Conservation (phyloP, 1,140 invertebrate genomes). For the Cherax destructor region DNA sequence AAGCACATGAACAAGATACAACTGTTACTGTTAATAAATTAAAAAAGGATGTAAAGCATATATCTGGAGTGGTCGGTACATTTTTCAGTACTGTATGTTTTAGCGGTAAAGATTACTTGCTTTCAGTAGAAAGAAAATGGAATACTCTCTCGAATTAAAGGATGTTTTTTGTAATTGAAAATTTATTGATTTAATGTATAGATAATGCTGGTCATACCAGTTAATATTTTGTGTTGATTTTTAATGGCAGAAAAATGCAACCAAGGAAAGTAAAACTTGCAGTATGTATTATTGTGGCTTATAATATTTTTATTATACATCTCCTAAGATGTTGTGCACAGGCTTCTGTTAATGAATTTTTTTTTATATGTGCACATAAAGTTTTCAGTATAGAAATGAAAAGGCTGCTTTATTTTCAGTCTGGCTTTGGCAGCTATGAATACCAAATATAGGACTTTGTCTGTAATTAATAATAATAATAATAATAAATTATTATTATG, state of each 20-base stretch:
- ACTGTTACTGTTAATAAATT: not conserved
- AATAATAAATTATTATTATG: not conserved
- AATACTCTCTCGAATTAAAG: slow-evolving; percentile 2
- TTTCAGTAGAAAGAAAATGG: not conserved
- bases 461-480: too few species aligned
- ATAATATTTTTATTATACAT: not conserved
- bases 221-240: not conserved
- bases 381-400: not conserved
- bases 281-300: slow-evolving; percentile 9
- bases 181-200: not conserved
- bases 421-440: not conserved
- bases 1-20: not conserved
- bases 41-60: not conserved
- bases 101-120: not conserved
- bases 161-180: not conserved
- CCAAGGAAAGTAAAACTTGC: not conserved
- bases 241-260: slow-evolving; percentile 17
- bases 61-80: not conserved
- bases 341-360: not conserved
- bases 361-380: not conserved
- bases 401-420: not conserved
- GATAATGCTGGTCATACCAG: slow-evolving; percentile 19
- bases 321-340: not conserved
- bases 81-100: not conserved
- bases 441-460: not conserved